Conservation (phyloP, 2,113 vertebrate species). For the Promerops cafer region DNA sequence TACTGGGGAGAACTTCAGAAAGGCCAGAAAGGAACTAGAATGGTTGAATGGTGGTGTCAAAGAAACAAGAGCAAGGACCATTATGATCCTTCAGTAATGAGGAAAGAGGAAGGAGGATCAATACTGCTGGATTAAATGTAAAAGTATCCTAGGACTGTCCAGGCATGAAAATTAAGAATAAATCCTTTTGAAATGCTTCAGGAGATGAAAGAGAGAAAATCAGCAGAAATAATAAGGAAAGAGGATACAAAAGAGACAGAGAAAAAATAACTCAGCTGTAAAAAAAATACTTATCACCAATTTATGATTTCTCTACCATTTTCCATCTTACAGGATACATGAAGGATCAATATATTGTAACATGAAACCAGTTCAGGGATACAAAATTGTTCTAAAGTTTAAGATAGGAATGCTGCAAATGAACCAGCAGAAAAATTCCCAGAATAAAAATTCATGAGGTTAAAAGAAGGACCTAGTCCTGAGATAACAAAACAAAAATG, state of each 20-base stretch:
- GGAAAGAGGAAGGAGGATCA: not conserved
- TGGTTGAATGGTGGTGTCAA: not conserved
- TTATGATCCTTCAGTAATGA: not conserved
- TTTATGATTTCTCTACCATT: not conserved
- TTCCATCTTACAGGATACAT: not conserved
- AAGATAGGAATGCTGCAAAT: not conserved
- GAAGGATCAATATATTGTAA: not conserved
- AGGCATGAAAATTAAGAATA: not conserved
- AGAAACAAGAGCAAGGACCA: not conserved
- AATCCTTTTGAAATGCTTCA: not conserved
- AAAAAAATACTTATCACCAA: not conserved
- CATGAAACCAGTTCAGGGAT: not conserved
- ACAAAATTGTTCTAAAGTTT: not conserved
- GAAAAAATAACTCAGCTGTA: not conserved
- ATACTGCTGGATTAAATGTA: not conserved
- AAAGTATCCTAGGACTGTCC: not conserved
- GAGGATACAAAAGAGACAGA: not conserved
- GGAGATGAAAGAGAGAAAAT: not conserved
- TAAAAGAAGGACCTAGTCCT: not conserved
- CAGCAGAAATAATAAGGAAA: not conserved
- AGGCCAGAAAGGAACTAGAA: not conserved
- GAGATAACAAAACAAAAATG: not conserved
- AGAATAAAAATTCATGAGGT: not conserved
- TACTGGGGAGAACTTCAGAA: not conserved
- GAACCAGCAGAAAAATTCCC: not conserved